Evolutionary conservation across 2,797 vertebrate genomes (phyloP), one percentile per base, ranked within the genome.

Genomic region (Moxostoma hubbsi): DNA sequence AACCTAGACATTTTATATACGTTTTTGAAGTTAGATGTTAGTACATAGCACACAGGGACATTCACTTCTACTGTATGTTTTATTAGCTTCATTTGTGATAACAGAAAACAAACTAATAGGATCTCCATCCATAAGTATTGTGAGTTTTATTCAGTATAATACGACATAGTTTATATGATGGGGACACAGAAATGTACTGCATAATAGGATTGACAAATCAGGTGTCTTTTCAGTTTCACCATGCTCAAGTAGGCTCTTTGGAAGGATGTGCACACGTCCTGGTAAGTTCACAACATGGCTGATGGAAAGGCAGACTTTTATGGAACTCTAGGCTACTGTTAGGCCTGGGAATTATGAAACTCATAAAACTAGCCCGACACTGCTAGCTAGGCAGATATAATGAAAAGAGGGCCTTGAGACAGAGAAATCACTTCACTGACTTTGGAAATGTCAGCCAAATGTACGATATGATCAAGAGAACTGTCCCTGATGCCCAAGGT

Each of bases 401-500:
- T 75, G 71, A 88, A 83, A 82, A 64, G 11, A 59, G 65, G 77
- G 80, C 84, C 86, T 85, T 86, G 84, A 82, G 84, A 75, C 59
- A 57, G 68, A 71, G 75, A 82, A 83, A 82, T 80, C 73, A 71
- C 80, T 72, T 75, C 70, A 46, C 57, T 3, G 63, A 81, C 73
- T 72, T 67, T 82, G 24, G 68, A 84, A 84, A 85, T 79, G 82
- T 88, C 85, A 77, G 47, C 58, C 75, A 82, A 83, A 84, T 70
- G 83, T 86, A 84, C 65, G 77, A 80, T 64, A 47, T 66, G 71
- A 83, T 74, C 54, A 61, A 63, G 43, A 76, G 59, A n/a, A 77
- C 36, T 12, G 15, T 54, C 71, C 65, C 50, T 51, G 65, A 18
- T 58, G 66, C 46, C 49, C 36, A 54, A 58, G 64, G 73, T 72